Evolutionary conservation across 1,140 invertebrate species (phyloP), one percentile per base, ranked within the genome.

Genomic region (Zaprionus nigranus): DNA sequence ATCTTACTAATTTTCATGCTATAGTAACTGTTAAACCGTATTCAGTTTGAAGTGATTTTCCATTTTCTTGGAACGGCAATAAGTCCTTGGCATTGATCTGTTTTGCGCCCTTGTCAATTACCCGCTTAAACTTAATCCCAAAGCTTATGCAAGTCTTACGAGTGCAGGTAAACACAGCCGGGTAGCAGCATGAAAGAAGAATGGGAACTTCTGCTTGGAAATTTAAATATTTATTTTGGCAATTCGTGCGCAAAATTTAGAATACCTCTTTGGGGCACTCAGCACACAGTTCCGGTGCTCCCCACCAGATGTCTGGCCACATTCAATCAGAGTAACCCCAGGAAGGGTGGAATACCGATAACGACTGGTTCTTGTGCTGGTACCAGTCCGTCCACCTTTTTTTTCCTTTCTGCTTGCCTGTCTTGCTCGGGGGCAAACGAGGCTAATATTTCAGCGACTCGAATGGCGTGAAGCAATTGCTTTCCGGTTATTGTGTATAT

Each of bases 391-490:
- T 38, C 62, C 51, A 46, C 40, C 46, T 51, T 4, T n/a, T 4
- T n/a, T n/a, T 46, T 3, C 22, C 46, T 11, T 9, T 49, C 46
- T 2, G 20, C 9, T 9, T 24, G 11, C 28, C 17, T 24, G 38
- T 26, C 67, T 38, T 69, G 59, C 64, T 66, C 15, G 20, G 59
- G 22, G 67, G 65, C 73, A 88, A 88, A 88, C 74, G 74, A 87
- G 78, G 84, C 84, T 84, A 87, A 88, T 87, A 87, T 88, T 88
- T 87, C 84, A 87, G 78, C 67, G 78, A 67, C 70, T 79, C 80
- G 77, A 82, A 83, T 77, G 80, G 74, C 75, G 70, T 75, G 78
- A 84, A 84, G 84, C 81, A 84, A 87, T 87, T 87, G 84, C 84
- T 78, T 84, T 87, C 74, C 84, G 78, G 70, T 71, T 88, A 68